These are phyloP conservation scores for Lamellibrachia satsuma DNA, from an alignment of 2,888 invertebrate species.

Conservation along the genomic window DNA sequence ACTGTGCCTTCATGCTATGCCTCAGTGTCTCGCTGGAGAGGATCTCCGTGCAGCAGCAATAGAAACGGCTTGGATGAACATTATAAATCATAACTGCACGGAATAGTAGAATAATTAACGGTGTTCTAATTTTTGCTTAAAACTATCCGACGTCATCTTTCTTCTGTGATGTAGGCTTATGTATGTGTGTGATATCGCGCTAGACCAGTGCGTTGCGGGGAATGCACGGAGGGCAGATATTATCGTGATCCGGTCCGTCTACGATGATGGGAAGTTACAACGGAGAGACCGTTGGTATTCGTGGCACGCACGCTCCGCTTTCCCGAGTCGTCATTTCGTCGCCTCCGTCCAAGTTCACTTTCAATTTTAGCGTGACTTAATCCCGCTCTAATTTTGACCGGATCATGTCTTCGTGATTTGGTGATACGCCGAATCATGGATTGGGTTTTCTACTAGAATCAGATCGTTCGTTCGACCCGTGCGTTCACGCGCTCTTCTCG, in stretches of 20 bases:
- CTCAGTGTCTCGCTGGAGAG: not conserved
- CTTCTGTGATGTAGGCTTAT: not conserved
- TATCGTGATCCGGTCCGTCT: not conserved
- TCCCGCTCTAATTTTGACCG: not conserved
- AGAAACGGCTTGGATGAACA: not conserved
- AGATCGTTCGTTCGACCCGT: not conserved
- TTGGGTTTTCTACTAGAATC: not conserved
- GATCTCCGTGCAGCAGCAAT: not conserved
- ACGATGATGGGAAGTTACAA: not conserved
- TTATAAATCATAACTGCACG: not conserved
- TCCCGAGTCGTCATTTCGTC: not conserved
- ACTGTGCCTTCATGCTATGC: not conserved
- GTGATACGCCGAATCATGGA: not conserved
- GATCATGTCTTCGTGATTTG: not conserved
- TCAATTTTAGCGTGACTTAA: not conserved
- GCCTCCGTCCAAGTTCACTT: not conserved
- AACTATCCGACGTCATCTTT: not conserved
- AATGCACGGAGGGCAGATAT: not conserved
- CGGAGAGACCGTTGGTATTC: not conserved
- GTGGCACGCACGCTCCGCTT: not conserved
- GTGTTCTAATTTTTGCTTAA: not conserved
- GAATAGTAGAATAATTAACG: not conserved
- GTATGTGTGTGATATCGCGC: not conserved
- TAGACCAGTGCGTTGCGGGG: not conserved
- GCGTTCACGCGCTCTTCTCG: not conserved